These are phyloP conservation scores for Drosophila takahashii DNA, from an alignment of 1,140 invertebrate genomes.

Conservation along the genomic window DNA sequence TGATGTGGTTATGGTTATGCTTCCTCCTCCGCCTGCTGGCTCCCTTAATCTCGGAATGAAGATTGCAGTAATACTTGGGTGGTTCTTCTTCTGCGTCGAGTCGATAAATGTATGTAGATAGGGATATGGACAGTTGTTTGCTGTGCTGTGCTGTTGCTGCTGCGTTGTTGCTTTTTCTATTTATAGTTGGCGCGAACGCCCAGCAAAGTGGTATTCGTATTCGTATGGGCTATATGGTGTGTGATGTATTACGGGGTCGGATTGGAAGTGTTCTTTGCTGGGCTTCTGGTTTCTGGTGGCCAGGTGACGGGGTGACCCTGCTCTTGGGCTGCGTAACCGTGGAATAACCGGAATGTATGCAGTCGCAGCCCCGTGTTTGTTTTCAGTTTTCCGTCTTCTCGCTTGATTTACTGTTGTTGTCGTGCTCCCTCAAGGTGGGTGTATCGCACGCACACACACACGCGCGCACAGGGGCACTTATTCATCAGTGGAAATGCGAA, in stretches of 20 bases:
- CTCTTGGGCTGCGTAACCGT: constrained; percentile 16
- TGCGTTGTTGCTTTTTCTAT: constrained; percentile 42
- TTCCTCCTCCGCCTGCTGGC: neutral
- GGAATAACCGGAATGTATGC: constrained; percentile 10
- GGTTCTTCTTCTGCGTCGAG: constrained; percentile 17
- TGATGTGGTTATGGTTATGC: constrained; percentile 1
- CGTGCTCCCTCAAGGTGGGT: constrained; percentile 39
- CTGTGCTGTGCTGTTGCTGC: neutral
- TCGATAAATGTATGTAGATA: constrained; percentile 10
- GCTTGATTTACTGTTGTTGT: constrained; percentile 11
- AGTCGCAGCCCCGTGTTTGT: constrained; percentile 33
- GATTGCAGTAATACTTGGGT: constrained; percentile 44
- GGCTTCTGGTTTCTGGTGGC: constrained; percentile 1
- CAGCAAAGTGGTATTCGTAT: constrained; percentile 17
- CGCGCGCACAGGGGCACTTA: constrained; percentile 18
- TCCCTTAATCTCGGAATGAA: constrained; percentile 23
- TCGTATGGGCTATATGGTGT: neutral
- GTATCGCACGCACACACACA: constrained; percentile 30
- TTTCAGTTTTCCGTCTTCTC: constrained; percentile 1
- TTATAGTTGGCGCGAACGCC: constrained; percentile 57
- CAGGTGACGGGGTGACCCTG: constrained; percentile 30
- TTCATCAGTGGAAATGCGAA: constrained; percentile 18
- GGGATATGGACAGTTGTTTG: constrained; percentile 27
- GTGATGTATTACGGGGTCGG: neutral
- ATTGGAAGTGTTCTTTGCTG: neutral